Evolutionary conservation across 2,888 invertebrate genomes (phyloP).

Genomic region (Hetaerina titia): DNA sequence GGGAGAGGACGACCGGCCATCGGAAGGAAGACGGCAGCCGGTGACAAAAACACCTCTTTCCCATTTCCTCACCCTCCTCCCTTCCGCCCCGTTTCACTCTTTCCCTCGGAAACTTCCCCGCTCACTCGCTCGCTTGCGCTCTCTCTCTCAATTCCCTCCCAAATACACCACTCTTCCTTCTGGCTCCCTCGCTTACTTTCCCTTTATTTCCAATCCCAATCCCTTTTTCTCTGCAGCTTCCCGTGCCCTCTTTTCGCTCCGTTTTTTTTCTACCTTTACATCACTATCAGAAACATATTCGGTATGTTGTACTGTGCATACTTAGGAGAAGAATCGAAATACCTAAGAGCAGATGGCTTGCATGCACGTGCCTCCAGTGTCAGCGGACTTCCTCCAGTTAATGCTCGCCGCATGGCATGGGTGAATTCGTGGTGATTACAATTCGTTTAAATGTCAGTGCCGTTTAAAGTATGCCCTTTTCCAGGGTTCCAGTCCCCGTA

Average conservation of each 20-base stretch:
- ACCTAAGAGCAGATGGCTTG: too few relatives aligned
- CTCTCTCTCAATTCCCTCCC: not conserved
- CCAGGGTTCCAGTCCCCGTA: too few relatives aligned
- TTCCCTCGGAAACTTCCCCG: not conserved
- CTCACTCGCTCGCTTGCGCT: not conserved
- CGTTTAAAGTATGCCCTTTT: too few relatives aligned
- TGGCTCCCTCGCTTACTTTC: not conserved
- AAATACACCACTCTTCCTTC: not conserved
- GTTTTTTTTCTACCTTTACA: not conserved
- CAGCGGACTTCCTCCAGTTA: too few relatives aligned
- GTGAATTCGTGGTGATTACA: too few relatives aligned
- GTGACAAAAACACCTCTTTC: constrained; percentile 37
- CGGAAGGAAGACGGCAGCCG: constrained; percentile 6
- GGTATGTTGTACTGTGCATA: not conserved
- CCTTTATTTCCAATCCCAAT: constrained; percentile 20
- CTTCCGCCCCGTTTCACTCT: not conserved
- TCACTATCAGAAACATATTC: not conserved
- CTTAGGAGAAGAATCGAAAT: not conserved
- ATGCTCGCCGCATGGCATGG: too few relatives aligned
- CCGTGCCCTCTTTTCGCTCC: not conserved
- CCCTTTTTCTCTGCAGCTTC: not conserved
- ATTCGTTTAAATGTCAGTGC: too few relatives aligned
- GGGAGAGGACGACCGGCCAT: not conserved
- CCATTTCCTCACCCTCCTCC: not conserved
- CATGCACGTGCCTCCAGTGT: too few relatives aligned